Conservation (phyloP, 2,888 invertebrate species). For the Pollenia griseotomentosa region DNA sequence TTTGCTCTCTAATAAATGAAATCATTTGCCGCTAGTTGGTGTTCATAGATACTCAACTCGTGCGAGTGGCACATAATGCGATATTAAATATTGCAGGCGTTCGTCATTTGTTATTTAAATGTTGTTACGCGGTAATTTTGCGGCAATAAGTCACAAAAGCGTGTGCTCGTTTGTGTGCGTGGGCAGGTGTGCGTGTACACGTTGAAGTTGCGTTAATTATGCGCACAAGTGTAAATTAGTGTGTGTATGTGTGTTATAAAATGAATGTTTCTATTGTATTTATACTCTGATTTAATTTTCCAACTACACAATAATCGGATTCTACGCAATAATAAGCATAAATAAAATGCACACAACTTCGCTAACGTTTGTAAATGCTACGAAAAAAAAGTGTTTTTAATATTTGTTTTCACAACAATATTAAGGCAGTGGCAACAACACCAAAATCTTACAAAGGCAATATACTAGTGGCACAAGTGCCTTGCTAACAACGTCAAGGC, state of each 20-base stretch:
- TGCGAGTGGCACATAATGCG: conserved; percentile 45
- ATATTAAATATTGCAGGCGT: conserved; percentile 48
- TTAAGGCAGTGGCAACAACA: not conserved
- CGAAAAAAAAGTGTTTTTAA: conserved; percentile 26
- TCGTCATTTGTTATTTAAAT: conserved; percentile 33
- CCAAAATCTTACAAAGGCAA: not conserved
- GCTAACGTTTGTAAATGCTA: conserved; percentile 55
- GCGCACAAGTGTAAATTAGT: conserved; percentile 60
- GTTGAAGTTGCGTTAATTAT: conserved; percentile 57
- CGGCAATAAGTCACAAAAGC: conserved; percentile 38
- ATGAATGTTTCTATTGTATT: conserved; percentile 24
- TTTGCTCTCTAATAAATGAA: conserved; percentile 11
- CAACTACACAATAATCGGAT: conserved; percentile 62
- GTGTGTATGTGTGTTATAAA: not conserved
- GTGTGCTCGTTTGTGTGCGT: not conserved
- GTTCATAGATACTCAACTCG: conserved; percentile 12
- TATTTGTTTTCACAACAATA: conserved; percentile 53
- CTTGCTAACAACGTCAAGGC: not conserved
- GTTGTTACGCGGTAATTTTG: conserved; percentile 24
- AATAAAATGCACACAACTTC: conserved; percentile 63
- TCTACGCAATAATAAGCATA: conserved; percentile 69
- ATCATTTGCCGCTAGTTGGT: conserved; percentile 65
- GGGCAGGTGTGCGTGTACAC: conserved; percentile 3
- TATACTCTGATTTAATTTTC: conserved; percentile 40
- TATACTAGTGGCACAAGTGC: not conserved